Evolutionary conservation across 2,888 invertebrate genomes (phyloP).

Genomic region (Oscheius sp.): DNA sequence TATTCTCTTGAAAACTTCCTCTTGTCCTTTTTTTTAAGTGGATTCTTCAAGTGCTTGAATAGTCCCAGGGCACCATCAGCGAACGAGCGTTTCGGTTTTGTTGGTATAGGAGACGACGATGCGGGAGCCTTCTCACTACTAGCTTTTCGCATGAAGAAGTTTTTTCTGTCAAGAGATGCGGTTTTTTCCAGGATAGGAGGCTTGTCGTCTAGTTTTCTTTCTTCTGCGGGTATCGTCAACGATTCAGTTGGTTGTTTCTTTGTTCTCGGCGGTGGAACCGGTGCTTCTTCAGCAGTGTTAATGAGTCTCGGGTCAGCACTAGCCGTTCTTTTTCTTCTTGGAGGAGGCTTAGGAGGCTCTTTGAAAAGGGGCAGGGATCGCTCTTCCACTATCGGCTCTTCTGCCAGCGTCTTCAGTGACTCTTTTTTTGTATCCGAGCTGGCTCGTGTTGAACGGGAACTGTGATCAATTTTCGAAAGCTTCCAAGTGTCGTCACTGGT

Average conservation of each 20-base stretch:
- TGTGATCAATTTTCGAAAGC: slow-evolving; percentile 13
- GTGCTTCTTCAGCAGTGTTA: slow-evolving; percentile 7
- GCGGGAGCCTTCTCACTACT: slow-evolving; percentile 10
- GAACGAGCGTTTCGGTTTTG: slow-evolving; percentile 32
- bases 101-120: slow-evolving; percentile 1
- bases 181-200: not conserved
- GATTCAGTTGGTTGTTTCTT: slow-evolving; percentile 15
- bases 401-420: not conserved
- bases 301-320: slow-evolving; percentile 24
- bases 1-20: slow-evolving; percentile 9
- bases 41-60: slow-evolving; percentile 34
- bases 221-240: not conserved
- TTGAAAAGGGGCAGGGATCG: not conserved
- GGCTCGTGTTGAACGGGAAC: slow-evolving; percentile 4
- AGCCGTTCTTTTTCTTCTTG: slow-evolving; percentile 28
- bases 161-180: slow-evolving; percentile 10
- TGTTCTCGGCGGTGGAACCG: slow-evolving; percentile 21
- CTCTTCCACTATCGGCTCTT: slow-evolving; percentile 22
- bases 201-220: not conserved
- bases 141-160: slow-evolving; percentile 24
- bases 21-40: slow-evolving; percentile 26
- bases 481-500: slow-evolving; percentile 39
- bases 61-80: slow-evolving; percentile 27
- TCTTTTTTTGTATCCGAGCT: slow-evolving; percentile 10
- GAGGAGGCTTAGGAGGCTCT: slow-evolving; percentile 38